A percentile compares a stretch with the other conserved stretches of the same genome.
Evolutionary conservation across 2,113 vertebrate species (phyloP).

Genomic region (Agapornis roseicollis): DNA sequence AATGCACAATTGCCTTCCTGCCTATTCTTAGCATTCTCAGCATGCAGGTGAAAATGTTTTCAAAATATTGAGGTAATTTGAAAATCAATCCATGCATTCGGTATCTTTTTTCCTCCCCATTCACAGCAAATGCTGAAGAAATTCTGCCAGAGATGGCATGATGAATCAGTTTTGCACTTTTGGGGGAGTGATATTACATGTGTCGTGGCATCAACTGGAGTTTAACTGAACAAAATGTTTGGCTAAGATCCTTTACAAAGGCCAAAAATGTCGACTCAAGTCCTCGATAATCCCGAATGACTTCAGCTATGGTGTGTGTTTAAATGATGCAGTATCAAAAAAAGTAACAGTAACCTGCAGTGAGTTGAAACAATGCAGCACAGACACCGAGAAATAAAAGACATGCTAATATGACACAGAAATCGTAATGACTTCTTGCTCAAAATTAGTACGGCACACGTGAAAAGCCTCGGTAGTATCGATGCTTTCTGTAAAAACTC

Average conservation of each 20-base stretch:
- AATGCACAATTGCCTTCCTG: slow-evolving; percentile 88
- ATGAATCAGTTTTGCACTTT: slow-evolving; percentile 59
- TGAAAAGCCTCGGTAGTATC: neutral
- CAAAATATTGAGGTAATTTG: slow-evolving; percentile 92
- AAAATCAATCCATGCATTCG: slow-evolving; percentile 81
- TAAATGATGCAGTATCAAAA: neutral
- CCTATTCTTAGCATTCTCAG: slow-evolving; percentile 83
- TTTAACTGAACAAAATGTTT: slow-evolving; percentile 23
- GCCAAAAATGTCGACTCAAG: slow-evolving; percentile 18
- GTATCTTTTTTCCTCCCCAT: slow-evolving; percentile 71
- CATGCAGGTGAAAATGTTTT: slow-evolving; percentile 97
- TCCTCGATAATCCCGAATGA: neutral
- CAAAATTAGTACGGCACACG: slow-evolving; percentile 29
- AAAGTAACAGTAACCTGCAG: slow-evolving; percentile 8
- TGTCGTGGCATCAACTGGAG: slow-evolving; percentile 42
- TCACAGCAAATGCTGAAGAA: slow-evolving; percentile 65
- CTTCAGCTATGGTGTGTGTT: neutral
- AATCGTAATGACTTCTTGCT: slow-evolving; percentile 39
- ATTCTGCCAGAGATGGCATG: slow-evolving; percentile 69
- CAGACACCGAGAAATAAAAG: neutral
- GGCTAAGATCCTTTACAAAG: slow-evolving; percentile 18
- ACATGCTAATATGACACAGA: neutral
- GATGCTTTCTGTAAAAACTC: slow-evolving; percentile 25
- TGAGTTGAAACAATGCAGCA: neutral
- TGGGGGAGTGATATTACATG: neutral